These are phyloP conservation scores for Timema podura DNA, from an alignment of 2,888 invertebrate genomes.

Conservation along the genomic window DNA sequence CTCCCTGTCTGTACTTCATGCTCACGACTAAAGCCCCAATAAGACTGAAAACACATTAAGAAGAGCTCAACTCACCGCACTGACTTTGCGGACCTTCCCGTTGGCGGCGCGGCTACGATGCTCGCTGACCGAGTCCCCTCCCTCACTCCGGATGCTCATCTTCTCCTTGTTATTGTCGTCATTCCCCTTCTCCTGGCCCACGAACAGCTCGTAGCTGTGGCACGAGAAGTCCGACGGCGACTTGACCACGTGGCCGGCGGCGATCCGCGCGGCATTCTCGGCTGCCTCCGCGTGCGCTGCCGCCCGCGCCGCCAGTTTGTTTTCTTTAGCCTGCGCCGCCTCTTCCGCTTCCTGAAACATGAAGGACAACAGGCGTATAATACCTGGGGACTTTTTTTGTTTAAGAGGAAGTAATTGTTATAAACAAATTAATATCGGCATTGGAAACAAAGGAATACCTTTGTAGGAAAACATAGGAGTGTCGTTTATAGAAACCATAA, in stretches of 20 bases:
- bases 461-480: background rate
- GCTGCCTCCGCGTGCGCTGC: conserved; percentile 57
- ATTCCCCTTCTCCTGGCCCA: conserved; percentile 82
- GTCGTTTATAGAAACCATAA: too few species aligned
- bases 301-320: conserved; percentile 57
- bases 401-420: background rate
- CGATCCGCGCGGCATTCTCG: conserved; percentile 47
- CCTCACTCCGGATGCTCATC: conserved; percentile 82
- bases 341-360: conserved; percentile 76
- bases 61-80: conserved; percentile 68
- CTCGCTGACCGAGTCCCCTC: conserved; percentile 88
- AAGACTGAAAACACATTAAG: too few species aligned
- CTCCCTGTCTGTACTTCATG: too few species aligned
- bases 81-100: conserved; percentile 82
- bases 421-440: background rate
- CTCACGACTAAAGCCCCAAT: too few species aligned
- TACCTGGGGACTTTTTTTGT: background rate
- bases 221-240: conserved; percentile 90
- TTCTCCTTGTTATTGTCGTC: conserved; percentile 87
- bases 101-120: conserved; percentile 47
- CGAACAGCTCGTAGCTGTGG: conserved; percentile 88
- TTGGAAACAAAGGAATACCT: conserved; percentile 14
- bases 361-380: background rate
- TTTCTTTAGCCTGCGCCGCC: conserved; percentile 66
- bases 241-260: conserved; percentile 66